Percentiles rank a stretch among this genome's conserved stretches.
Conservation (phyloP, 1,140 invertebrate genomes). For the Brachionus calyciflorus region DNA sequence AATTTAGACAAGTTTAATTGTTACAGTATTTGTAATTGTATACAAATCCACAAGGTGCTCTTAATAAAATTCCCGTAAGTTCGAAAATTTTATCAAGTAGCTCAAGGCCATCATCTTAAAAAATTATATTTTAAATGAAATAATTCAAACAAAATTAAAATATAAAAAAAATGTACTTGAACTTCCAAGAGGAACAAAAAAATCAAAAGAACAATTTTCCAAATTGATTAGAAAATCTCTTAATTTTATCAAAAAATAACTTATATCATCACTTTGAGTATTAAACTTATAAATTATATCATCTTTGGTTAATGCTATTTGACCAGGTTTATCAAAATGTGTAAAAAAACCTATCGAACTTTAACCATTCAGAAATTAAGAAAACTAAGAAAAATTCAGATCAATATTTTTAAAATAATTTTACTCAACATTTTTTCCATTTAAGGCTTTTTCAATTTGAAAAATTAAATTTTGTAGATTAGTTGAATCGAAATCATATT, state of each 20-base stretch:
- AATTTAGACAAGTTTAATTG: background rate
- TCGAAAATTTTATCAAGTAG: conserved; percentile 3
- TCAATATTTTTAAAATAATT: background rate
- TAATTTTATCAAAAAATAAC: conserved; percentile 13
- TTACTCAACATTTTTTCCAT: conserved; percentile 25
- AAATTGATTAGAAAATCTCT: background rate
- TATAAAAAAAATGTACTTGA: conserved; percentile 1
- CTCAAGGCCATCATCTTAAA: conserved; percentile 36
- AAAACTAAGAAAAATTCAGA: background rate
- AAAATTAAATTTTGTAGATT: background rate
- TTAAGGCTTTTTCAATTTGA: background rate
- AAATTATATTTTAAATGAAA: background rate
- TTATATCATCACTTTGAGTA: conserved; percentile 8
- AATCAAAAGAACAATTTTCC: conserved; percentile 5
- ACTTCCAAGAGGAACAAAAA: conserved; percentile 17
- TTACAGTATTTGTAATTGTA: conserved; percentile 41
- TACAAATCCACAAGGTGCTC: conserved; percentile 12
- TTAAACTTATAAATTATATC: conserved; percentile 28
- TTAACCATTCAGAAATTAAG: background rate
- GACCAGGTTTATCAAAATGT: conserved; percentile 45
- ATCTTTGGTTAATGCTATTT: background rate
- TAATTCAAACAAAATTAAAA: background rate
- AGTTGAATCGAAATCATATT: conserved; percentile 13
- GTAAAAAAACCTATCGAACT: conserved; percentile 35
- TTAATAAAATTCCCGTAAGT: background rate